These are phyloP conservation scores for Seira ritae DNA, from an alignment of 2,888 invertebrate species.

Conservation along the genomic window DNA sequence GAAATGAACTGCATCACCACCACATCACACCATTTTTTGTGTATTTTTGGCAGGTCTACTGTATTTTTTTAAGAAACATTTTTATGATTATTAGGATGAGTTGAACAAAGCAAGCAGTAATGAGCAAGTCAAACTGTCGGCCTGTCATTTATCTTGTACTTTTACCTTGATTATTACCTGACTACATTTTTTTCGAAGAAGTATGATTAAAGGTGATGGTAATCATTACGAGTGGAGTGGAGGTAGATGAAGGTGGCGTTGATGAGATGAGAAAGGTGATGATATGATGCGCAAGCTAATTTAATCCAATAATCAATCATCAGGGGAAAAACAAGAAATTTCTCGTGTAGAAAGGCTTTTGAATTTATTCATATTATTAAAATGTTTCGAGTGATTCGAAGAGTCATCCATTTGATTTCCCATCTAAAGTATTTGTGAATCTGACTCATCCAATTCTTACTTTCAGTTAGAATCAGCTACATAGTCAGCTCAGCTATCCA, in stretches of 20 bases:
- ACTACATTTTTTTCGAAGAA: conserved; percentile 4
- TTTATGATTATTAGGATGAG: conserved; percentile 23
- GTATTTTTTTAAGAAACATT: background rate
- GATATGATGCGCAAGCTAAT: conserved; percentile 28
- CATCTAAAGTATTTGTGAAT: no score
- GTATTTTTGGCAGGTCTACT: conserved; percentile 11
- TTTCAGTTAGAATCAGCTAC: no score
- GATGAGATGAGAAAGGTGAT: conserved; percentile 25
- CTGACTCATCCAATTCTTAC: no score
- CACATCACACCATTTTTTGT: conserved; percentile 2
- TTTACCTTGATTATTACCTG: conserved; percentile 18
- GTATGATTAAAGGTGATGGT: conserved; percentile 24
- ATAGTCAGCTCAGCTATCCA: no score
- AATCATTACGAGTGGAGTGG: conserved; percentile 6
- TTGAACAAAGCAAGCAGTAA: conserved; percentile 23
- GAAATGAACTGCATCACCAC: conserved; percentile 11
- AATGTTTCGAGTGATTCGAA: no score
- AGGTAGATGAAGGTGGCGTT: conserved; percentile 23
- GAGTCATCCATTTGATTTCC: no score
- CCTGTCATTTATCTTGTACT: conserved; percentile 3
- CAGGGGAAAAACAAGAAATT: background rate
- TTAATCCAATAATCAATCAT: conserved; percentile 41
- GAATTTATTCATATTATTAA: no score
- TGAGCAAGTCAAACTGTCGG: conserved; percentile 23
- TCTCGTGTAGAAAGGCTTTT: no score